Conservation (phyloP, 2,113 vertebrate species). For the Lepus americanus region DNA sequence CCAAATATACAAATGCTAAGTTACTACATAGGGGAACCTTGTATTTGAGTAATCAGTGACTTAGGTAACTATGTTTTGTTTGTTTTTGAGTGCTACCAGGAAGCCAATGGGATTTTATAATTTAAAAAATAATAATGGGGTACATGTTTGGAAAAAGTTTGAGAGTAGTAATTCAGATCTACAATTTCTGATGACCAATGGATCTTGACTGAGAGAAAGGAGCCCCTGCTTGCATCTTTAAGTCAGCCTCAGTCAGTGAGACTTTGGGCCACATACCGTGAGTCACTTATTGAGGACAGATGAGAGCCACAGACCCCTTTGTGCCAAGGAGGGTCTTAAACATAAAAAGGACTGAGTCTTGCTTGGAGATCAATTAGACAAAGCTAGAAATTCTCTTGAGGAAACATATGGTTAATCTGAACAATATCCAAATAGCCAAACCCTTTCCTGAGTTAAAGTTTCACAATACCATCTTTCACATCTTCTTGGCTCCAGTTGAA, state of each 20-base stretch:
- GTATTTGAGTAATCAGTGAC: not conserved
- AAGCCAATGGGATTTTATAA: not conserved
- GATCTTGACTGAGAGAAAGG: constrained; percentile 12
- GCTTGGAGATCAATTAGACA: constrained; percentile 73
- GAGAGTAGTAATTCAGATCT: not conserved
- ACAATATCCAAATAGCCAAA: constrained; percentile 62
- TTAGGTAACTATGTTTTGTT: not conserved
- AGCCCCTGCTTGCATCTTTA: not conserved
- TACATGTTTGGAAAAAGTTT: not conserved
- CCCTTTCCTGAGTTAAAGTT: not conserved
- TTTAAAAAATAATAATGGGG: not conserved
- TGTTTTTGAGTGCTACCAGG: constrained; percentile 12
- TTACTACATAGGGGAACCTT: not conserved
- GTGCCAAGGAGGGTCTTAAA: constrained; percentile 66
- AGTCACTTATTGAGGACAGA: constrained; percentile 65
- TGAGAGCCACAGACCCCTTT: constrained; percentile 60
- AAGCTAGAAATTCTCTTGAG: constrained; percentile 73
- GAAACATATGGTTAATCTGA: constrained; percentile 72
- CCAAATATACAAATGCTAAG: not conserved
- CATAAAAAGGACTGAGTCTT: constrained; percentile 59
- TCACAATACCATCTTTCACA: not conserved
- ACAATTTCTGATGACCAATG: not conserved
- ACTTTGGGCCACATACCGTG: constrained; percentile 24
- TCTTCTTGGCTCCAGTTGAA: constrained; percentile 44
- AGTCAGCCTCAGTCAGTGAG: not conserved